Conservation (phyloP, 1,140 invertebrate genomes). For the Octopus sinensis region DNA sequence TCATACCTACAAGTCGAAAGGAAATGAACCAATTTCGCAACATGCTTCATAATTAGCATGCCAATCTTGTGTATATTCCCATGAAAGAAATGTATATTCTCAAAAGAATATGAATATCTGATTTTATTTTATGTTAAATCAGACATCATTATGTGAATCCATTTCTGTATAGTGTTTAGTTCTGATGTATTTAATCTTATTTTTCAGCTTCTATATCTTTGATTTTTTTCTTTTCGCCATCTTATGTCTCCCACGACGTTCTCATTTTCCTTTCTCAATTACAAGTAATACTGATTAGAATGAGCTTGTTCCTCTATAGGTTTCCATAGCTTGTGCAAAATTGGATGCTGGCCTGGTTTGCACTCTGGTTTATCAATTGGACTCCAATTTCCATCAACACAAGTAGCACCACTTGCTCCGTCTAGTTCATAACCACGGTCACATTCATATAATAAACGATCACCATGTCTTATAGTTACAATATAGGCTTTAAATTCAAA, state of each 20-base stretch:
- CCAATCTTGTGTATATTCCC: too few species aligned
- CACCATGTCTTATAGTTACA: constrained; percentile 26
- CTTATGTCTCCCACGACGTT: neutral
- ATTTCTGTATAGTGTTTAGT: neutral
- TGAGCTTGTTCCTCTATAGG: constrained; percentile 7
- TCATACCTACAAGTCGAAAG: neutral
- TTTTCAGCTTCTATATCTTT: neutral
- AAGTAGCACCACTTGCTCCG: constrained; percentile 87
- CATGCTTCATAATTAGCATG: too few species aligned
- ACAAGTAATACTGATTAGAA: neutral
- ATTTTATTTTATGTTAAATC: neutral
- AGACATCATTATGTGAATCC: neutral
- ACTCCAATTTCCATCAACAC: constrained; percentile 82
- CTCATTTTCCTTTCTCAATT: neutral
- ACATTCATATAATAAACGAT: constrained; percentile 85
- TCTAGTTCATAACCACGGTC: constrained; percentile 82
- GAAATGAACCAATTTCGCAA: neutral
- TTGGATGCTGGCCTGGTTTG: neutral
- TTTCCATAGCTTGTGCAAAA: constrained; percentile 13
- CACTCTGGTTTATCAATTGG: constrained; percentile 55
- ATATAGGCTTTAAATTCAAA: constrained; percentile 28
- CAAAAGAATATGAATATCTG: neutral
- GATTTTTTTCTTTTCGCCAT: neutral
- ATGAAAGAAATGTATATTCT: neutral
- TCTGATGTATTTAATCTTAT: neutral